Evolutionary conservation across 1,140 invertebrate genomes (phyloP).

Genomic region (Contarinia nasturtii): DNA sequence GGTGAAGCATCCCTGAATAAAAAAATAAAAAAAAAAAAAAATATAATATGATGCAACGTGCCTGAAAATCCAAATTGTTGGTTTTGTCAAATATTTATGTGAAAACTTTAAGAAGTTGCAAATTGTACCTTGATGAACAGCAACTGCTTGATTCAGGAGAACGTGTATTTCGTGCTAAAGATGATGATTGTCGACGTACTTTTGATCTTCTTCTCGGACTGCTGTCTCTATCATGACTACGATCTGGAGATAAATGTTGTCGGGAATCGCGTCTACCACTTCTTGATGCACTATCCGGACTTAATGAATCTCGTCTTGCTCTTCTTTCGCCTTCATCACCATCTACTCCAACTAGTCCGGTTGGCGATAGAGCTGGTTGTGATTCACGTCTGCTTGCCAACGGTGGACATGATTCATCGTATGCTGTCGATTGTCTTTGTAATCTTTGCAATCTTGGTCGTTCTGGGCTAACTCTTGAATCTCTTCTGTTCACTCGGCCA

Average conservation of each 20-base stretch:
- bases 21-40: neutral
- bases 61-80: too few relatives aligned
- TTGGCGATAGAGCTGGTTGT: constrained; percentile 59
- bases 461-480: constrained; percentile 50
- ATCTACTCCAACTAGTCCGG: constrained; percentile 21
- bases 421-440: constrained; percentile 68
- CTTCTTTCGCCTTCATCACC: constrained; percentile 36
- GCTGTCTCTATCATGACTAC: constrained; percentile 47
- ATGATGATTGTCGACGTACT: constrained; percentile 60
- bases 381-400: constrained; percentile 47
- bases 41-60: too few relatives aligned
- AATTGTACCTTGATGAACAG: constrained; percentile 31
- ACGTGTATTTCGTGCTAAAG: constrained; percentile 37
- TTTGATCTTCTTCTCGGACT: constrained; percentile 44
- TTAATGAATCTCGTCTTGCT: constrained; percentile 62
- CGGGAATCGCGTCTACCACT: constrained; percentile 50
- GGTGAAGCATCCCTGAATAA: constrained; percentile 42
- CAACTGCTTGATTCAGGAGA: constrained; percentile 59
- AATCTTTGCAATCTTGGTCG: constrained; percentile 45
- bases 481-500: constrained; percentile 38
- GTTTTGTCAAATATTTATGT: too few relatives aligned
- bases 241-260: constrained; percentile 60
- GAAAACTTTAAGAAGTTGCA: neutral
- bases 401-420: constrained; percentile 61
- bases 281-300: constrained; percentile 63